Evolutionary conservation across 2,888 invertebrate genomes (phyloP).

Genomic region (Octonoba sinensis): DNA sequence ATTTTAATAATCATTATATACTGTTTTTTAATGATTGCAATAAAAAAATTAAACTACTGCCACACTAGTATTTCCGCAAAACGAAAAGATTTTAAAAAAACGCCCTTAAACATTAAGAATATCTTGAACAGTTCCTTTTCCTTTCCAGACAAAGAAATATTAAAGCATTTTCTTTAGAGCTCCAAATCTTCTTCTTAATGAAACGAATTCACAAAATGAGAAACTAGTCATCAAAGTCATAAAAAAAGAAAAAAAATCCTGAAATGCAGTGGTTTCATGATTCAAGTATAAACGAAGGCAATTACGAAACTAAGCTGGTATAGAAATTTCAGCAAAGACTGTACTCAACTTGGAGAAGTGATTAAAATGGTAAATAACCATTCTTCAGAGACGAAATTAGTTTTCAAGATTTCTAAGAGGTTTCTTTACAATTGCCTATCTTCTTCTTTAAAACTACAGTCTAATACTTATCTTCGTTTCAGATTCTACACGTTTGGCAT

Average conservation of each 20-base stretch:
- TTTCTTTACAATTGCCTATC: background rate
- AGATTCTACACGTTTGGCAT: too few species aligned
- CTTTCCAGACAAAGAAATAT: too few species aligned
- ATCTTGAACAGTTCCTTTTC: too few species aligned
- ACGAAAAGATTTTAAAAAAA: too few species aligned
- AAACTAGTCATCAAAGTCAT: constrained; percentile 19
- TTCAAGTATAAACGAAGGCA: constrained; percentile 47
- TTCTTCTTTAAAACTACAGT: background rate
- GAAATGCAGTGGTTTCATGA: constrained; percentile 18
- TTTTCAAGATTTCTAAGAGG: constrained; percentile 20
- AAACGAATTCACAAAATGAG: constrained; percentile 22
- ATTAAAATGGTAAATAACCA: constrained; percentile 32
- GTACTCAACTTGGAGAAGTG: constrained; percentile 20
- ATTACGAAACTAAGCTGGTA: constrained; percentile 26
- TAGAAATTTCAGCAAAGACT: constrained; percentile 18
- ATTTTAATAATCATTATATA: too few species aligned
- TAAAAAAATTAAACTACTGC: too few species aligned
- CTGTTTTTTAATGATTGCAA: too few species aligned
- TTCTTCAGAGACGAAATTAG: constrained; percentile 29
- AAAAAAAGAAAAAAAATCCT: constrained; percentile 10
- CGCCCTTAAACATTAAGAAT: too few species aligned
- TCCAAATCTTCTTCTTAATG: constrained; percentile 3
- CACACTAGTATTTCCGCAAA: too few species aligned
- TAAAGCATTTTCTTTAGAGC: too few species aligned
- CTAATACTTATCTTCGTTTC: background rate